These are phyloP conservation scores for Ciconia boyciana DNA, from an alignment of 2,113 vertebrate species.

Conservation along the genomic window DNA sequence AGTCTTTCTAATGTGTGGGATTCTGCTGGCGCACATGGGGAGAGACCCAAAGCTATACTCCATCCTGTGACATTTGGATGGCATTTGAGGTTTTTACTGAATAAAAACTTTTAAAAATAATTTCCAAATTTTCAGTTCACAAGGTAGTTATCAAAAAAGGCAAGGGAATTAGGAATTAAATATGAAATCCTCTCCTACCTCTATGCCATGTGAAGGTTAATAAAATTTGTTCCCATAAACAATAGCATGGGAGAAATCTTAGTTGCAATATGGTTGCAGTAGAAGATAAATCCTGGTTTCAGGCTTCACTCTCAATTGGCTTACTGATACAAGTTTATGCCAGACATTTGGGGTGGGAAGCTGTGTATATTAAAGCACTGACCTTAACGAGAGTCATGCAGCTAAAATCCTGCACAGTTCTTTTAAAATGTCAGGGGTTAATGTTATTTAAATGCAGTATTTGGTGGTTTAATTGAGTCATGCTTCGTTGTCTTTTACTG, in stretches of 20 bases:
- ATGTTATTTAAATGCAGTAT: slow-evolving; percentile 64
- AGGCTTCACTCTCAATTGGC: background rate
- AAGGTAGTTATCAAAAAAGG: background rate
- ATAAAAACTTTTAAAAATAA: background rate
- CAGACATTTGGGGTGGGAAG: slow-evolving; percentile 20
- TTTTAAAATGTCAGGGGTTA: slow-evolving; percentile 65
- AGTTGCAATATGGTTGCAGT: background rate
- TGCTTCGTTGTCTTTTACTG: slow-evolving; percentile 71
- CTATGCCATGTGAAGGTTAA: background rate
- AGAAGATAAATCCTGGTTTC: background rate
- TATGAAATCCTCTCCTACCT: background rate
- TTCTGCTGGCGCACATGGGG: background rate
- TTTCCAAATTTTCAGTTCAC: background rate
- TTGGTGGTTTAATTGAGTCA: slow-evolving; percentile 69
- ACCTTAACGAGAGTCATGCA: slow-evolving; percentile 48
- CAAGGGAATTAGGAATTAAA: background rate
- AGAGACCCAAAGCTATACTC: background rate
- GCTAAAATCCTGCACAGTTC: slow-evolving; percentile 36
- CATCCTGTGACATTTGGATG: background rate
- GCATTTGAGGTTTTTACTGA: background rate
- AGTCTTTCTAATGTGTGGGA: background rate
- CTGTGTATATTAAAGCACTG: slow-evolving; percentile 52
- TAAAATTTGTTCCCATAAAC: background rate
- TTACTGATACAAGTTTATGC: slow-evolving; percentile 20
- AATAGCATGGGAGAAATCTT: background rate